Percentiles rank a stretch among this genome's conserved stretches.
Conservation (phyloP, 2,888 invertebrate species). For the Leptinotarsa haldemani region DNA sequence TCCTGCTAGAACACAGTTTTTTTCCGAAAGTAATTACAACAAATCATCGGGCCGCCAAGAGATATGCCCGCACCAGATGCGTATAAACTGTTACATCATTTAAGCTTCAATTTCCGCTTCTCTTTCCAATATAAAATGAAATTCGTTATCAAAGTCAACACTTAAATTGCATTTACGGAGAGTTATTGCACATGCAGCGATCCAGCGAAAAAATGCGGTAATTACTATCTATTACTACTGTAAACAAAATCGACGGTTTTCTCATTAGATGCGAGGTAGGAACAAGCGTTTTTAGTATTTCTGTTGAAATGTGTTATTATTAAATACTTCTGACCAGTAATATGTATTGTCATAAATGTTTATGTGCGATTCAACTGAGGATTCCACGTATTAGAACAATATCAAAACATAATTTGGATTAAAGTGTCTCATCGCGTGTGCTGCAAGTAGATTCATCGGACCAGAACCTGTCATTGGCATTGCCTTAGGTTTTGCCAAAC, state of each 20-base stretch:
- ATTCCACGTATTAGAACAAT: too few relatives aligned
- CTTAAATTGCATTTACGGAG: constrained; percentile 31
- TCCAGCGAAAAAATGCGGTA: constrained; percentile 6
- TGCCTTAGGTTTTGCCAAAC: too few relatives aligned
- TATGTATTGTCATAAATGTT: too few relatives aligned
- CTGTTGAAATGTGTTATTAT: too few relatives aligned
- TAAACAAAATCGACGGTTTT: constrained; percentile 6
- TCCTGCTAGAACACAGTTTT: background rate
- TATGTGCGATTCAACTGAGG: too few relatives aligned
- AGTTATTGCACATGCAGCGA: constrained; percentile 9
- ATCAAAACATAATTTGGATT: too few relatives aligned
- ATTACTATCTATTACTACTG: constrained; percentile 17
- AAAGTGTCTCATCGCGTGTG: too few relatives aligned
- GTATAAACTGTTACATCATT: constrained; percentile 35
- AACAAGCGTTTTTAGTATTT: background rate
- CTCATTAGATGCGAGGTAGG: background rate
- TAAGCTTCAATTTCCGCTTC: constrained; percentile 38
- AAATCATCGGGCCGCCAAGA: constrained; percentile 28
- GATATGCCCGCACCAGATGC: constrained; percentile 33
- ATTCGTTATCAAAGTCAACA: constrained; percentile 37
- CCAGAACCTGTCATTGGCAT: too few relatives aligned
- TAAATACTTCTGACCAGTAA: too few relatives aligned
- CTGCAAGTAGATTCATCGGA: too few relatives aligned
- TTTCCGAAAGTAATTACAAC: constrained; percentile 32
- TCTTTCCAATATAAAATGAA: constrained; percentile 32